Evolutionary conservation across 2,113 vertebrate species (phyloP).

Genomic region (Ammospiza nelsoni): DNA sequence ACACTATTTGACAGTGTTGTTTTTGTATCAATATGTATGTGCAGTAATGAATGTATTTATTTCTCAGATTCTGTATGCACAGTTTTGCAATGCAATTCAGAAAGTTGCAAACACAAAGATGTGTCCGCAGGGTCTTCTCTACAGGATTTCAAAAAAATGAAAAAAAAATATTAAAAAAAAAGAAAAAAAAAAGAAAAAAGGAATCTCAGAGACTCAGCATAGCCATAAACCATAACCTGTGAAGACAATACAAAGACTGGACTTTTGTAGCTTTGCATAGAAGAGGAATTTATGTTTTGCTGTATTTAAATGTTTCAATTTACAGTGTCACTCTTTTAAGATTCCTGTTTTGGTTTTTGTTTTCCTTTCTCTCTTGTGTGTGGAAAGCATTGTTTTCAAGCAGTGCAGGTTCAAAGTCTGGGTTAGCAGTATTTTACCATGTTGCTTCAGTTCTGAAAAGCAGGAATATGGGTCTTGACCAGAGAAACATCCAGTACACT

Average conservation of each 20-base stretch:
- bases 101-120: slow-evolving; percentile 72
- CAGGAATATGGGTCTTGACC: slow-evolving; percentile 60
- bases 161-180: slow-evolving; percentile 64
- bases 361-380: slow-evolving; percentile 38
- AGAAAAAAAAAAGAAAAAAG: slow-evolving; percentile 72
- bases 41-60: slow-evolving; percentile 99
- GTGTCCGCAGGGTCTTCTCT: slow-evolving; percentile 75
- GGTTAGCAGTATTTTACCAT: slow-evolving; percentile 73
- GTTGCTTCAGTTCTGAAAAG: slow-evolving; percentile 66
- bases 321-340: slow-evolving; percentile 70
- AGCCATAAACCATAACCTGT: slow-evolving; percentile 94
- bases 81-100: slow-evolving; percentile 83
- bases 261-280: slow-evolving; percentile 75
- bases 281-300: slow-evolving; percentile 73
- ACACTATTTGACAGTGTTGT: slow-evolving; percentile 97
- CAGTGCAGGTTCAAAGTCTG: slow-evolving; percentile 72
- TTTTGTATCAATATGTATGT: slow-evolving; percentile 96
- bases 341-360: slow-evolving; percentile 53
- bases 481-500: slow-evolving; percentile 53
- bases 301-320: slow-evolving; percentile 77
- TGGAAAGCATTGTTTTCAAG: slow-evolving; percentile 65
- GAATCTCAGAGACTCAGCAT: slow-evolving; percentile 86
- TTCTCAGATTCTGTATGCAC: slow-evolving; percentile 88
- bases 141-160: slow-evolving; percentile 78
- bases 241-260: slow-evolving; percentile 82